A percentile compares a stretch with the other conserved stretches of the same genome.
Evolutionary conservation across 2,888 invertebrate genomes (phyloP).

Genomic region (Drosophila atripex): DNA sequence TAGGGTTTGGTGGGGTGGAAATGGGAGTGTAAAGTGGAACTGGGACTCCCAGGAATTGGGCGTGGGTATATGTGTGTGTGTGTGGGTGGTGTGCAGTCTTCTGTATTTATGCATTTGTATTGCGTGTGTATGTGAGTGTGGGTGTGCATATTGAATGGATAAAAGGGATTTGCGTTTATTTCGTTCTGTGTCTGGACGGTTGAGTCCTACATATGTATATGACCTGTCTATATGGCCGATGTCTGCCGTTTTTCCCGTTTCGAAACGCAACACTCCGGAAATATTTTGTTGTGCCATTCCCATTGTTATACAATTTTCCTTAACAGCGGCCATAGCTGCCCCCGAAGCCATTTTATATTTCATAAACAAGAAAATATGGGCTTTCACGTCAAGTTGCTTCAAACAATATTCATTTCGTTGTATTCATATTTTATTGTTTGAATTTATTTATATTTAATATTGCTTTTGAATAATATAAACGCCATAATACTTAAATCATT

Average conservation of each 20-base stretch:
- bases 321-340: slow-evolving; percentile 24
- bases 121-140: slow-evolving; percentile 21
- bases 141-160: slow-evolving; percentile 71
- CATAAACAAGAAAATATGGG: slow-evolving; percentile 24
- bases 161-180: slow-evolving; percentile 69
- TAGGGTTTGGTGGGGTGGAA: slow-evolving; percentile 1
- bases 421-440: neutral
- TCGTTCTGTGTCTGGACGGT: slow-evolving; percentile 52
- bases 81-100: slow-evolving; percentile 43
- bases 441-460: neutral
- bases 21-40: neutral
- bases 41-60: slow-evolving; percentile 7
- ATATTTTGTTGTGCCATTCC: slow-evolving; percentile 44
- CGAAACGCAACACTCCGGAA: slow-evolving; percentile 61
- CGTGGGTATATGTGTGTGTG: slow-evolving; percentile 4
- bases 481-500: neutral
- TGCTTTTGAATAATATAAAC: neutral
- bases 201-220: slow-evolving; percentile 8
- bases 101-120: slow-evolving; percentile 51
- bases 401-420: slow-evolving; percentile 12
- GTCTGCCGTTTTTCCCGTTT: slow-evolving; percentile 20
- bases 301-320: slow-evolving; percentile 60
- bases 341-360: slow-evolving; percentile 37
- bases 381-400: slow-evolving; percentile 3
- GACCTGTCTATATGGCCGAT: slow-evolving; percentile 15